Conservation (phyloP, 1,140 invertebrate genomes). For the Halesus radiatus region DNA sequence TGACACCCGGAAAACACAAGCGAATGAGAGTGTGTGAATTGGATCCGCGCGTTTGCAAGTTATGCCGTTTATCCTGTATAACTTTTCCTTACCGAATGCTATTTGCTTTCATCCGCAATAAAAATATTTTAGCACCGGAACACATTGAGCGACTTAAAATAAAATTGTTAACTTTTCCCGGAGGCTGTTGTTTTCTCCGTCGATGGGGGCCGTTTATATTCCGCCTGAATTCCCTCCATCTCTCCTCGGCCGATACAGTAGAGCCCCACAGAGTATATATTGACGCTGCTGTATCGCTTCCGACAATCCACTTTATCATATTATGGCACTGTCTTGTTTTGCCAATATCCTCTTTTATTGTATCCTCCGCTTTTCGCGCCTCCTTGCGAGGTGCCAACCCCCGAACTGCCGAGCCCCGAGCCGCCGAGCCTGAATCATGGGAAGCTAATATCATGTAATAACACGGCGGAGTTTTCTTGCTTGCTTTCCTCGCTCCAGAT, state of each 20-base stretch:
- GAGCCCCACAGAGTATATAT: background rate
- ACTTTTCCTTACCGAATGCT: background rate
- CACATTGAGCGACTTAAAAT: slow-evolving; percentile 21
- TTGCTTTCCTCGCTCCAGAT: slow-evolving; percentile 26
- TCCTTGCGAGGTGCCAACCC: slow-evolving; percentile 8
- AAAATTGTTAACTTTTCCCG: slow-evolving; percentile 14
- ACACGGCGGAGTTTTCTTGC: slow-evolving; percentile 39
- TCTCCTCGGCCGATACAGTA: background rate
- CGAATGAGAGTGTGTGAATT: too few species aligned
- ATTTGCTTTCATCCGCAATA: slow-evolving; percentile 6
- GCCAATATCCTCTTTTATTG: slow-evolving; percentile 47
- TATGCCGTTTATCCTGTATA: background rate
- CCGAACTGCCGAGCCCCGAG: too few species aligned
- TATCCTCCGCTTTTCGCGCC: slow-evolving; percentile 23
- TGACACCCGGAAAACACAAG: too few species aligned
- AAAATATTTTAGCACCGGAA: slow-evolving; percentile 28
- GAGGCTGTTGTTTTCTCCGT: background rate
- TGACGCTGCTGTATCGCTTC: slow-evolving; percentile 26
- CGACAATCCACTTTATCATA: slow-evolving; percentile 48
- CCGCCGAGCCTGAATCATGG: background rate
- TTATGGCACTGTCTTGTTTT: slow-evolving; percentile 44
- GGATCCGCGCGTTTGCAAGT: too few species aligned
- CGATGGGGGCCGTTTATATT: slow-evolving; percentile 17
- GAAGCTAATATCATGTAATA: slow-evolving; percentile 43
- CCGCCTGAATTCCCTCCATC: background rate